A percentile compares a stretch with the other conserved stretches of the same genome.
Conservation (phyloP, 2,113 vertebrate species). For the Todiramphus saurophagus region DNA sequence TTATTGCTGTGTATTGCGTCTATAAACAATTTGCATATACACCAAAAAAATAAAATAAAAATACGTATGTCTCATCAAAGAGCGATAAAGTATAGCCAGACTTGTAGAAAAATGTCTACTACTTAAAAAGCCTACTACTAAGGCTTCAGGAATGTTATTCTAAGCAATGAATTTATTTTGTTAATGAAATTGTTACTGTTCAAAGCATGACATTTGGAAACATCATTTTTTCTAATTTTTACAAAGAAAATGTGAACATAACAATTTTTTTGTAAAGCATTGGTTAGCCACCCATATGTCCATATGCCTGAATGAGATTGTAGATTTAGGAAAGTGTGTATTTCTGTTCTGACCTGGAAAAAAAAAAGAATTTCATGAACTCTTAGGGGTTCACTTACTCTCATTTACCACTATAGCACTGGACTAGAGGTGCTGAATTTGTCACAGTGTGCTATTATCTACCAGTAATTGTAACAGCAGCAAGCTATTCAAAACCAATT, state of each 20-base stretch:
- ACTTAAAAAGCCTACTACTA: neutral
- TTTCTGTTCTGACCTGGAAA: neutral
- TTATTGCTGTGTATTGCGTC: neutral
- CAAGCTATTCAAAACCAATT: neutral
- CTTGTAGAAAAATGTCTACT: neutral
- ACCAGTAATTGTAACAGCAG: neutral
- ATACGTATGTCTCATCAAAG: neutral
- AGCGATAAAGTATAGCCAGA: neutral
- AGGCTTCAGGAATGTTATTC: neutral
- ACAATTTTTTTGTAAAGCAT: neutral
- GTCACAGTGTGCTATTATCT: neutral
- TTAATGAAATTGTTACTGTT: slow-evolving; percentile 38
- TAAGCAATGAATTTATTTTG: slow-evolving; percentile 30
- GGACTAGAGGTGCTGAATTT: neutral
- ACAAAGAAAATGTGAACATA: slow-evolving; percentile 49
- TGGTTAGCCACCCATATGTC: neutral
- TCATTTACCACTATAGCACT: neutral
- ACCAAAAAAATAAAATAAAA: neutral
- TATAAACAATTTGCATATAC: neutral
- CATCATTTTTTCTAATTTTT: slow-evolving; percentile 27
- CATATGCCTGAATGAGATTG: neutral
- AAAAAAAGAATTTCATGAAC: neutral
- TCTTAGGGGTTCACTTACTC: neutral
- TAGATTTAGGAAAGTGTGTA: neutral
- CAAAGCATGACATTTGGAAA: slow-evolving; percentile 42